Percentiles rank a stretch among this genome's conserved stretches.
Evolutionary conservation across 2,797 vertebrate species (phyloP).

Genomic region (Spatula clypeata): DNA sequence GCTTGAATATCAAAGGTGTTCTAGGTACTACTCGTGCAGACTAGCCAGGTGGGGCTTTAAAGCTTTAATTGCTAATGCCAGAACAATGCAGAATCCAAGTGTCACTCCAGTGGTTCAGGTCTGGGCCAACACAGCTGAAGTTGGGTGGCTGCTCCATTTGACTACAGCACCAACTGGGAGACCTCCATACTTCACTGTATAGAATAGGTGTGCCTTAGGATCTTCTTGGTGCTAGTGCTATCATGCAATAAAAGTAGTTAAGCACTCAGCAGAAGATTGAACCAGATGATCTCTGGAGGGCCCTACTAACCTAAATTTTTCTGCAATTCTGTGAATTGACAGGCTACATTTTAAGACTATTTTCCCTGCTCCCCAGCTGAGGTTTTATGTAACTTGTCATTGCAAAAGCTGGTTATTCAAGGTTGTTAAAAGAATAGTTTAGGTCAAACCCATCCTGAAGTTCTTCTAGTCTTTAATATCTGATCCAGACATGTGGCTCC

Average conservation of each 20-base stretch:
- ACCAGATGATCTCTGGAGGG: neutral
- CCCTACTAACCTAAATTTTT: neutral
- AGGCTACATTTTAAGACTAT: neutral
- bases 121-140: neutral
- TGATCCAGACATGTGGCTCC: neutral
- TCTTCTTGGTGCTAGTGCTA: neutral
- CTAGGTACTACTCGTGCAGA: neutral
- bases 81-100: neutral
- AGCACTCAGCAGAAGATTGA: neutral
- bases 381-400: neutral
- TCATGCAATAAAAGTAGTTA: neutral
- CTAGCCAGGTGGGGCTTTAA: neutral
- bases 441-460: neutral
- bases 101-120: accelerated
- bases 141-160: neutral
- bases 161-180: neutral
- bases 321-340: neutral
- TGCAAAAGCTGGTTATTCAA: neutral
- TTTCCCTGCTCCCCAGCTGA: neutral
- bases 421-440: neutral
- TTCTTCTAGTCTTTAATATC: neutral
- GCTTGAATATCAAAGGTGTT: neutral
- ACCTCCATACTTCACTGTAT: neutral
- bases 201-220: neutral
- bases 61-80: neutral